Conservation (phyloP, 2,888 invertebrate species). For the Listrodromus nycthemerus region DNA sequence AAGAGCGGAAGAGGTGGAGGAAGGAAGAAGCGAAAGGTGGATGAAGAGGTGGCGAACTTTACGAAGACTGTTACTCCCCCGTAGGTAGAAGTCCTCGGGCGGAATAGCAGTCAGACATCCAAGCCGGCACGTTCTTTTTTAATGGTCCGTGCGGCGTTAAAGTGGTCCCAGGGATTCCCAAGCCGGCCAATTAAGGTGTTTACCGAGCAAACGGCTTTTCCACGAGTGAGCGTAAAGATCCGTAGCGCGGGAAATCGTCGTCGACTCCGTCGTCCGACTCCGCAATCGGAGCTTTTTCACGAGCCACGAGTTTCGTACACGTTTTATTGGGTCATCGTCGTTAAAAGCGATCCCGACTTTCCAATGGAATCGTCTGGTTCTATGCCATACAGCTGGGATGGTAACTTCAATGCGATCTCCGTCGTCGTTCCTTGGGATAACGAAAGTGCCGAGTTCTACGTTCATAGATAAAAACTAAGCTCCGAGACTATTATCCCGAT, state of each 20-base stretch:
- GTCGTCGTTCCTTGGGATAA: neutral
- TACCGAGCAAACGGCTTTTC: slow-evolving; percentile 68
- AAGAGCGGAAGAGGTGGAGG: neutral
- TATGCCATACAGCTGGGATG: neutral
- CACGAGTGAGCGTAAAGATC: slow-evolving; percentile 26
- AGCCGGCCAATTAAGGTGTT: slow-evolving; percentile 70
- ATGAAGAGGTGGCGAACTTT: slow-evolving; percentile 12
- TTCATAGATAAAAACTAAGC: neutral
- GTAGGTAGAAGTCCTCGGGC: neutral
- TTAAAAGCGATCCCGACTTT: slow-evolving; percentile 29
- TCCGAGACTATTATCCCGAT: neutral
- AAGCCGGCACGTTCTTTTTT: slow-evolving; percentile 52
- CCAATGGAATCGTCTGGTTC: slow-evolving; percentile 26
- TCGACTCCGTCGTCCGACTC: slow-evolving; percentile 1
- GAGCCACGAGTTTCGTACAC: slow-evolving; percentile 16
- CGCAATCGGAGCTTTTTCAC: slow-evolving; percentile 1
- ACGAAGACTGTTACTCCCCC: neutral
- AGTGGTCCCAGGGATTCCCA: slow-evolving; percentile 67
- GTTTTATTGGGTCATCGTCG: slow-evolving; percentile 53
- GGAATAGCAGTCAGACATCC: slow-evolving; percentile 20
- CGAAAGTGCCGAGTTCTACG: neutral
- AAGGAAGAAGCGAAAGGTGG: neutral
- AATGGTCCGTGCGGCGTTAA: slow-evolving; percentile 67
- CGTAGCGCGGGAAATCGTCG: slow-evolving; percentile 10
- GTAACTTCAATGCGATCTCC: neutral